Evolutionary conservation across 2,888 invertebrate genomes (phyloP).

Genomic region (Cylloceria caligata): DNA sequence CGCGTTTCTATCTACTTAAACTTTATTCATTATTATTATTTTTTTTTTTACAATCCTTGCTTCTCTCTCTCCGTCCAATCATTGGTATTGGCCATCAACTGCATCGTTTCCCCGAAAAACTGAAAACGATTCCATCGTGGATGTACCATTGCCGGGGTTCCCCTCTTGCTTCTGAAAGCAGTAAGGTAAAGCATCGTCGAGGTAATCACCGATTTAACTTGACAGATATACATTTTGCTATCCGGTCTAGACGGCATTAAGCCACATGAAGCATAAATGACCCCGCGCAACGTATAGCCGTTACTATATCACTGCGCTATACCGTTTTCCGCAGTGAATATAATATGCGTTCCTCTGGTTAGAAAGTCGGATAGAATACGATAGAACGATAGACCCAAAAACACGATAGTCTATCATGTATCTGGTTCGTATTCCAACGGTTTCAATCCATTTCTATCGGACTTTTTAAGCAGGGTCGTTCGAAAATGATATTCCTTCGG

Average conservation of each 20-base stretch:
- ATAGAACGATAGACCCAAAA: too few species aligned
- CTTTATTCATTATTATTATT: background rate
- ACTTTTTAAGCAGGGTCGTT: too few species aligned
- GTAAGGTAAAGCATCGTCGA: slow-evolving; percentile 71
- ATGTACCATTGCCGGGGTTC: background rate
- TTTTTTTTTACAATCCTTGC: background rate
- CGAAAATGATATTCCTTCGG: slow-evolving; percentile 11
- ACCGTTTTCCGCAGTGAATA: background rate
- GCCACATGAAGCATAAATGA: slow-evolving; percentile 71
- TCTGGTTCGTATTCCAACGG: too few species aligned
- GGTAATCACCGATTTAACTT: slow-evolving; percentile 80
- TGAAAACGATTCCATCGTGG: slow-evolving; percentile 3
- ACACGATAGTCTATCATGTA: too few species aligned
- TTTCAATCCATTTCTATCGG: too few species aligned
- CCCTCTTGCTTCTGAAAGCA: slow-evolving; percentile 10
- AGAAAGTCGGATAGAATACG: too few species aligned
- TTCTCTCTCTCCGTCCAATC: background rate
- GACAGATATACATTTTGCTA: slow-evolving; percentile 77
- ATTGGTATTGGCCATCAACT: background rate
- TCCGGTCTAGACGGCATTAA: slow-evolving; percentile 81
- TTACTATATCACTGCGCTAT: slow-evolving; percentile 42
- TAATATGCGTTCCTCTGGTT: too few species aligned
- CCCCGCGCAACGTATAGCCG: slow-evolving; percentile 48
- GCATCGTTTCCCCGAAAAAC: background rate
- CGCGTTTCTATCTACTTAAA: too few species aligned